Base-by-base conservation (phyloP, 2,888 invertebrate species). In the Lumbricus terrestris region DNA sequence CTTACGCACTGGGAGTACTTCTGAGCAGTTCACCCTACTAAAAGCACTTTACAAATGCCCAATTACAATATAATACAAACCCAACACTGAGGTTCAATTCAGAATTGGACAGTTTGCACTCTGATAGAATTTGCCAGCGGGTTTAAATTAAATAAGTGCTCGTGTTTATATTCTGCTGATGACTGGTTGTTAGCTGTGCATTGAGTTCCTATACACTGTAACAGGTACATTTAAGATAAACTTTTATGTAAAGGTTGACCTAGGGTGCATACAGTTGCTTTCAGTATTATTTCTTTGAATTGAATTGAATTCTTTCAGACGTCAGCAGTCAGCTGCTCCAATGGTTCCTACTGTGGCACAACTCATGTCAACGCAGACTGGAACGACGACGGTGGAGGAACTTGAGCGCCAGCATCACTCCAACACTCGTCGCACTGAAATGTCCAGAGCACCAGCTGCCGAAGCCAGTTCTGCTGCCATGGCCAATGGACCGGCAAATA, bases 341-440 rank as follows among this genome's bases (percentile, higher is more conserved):
- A 91, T 93, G 88, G 93, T 93, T 38, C 92, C 93, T 15, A 92
- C 97, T 29, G 95, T 97, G 69, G 97, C 97, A 93, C 96, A 97
- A 92, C 96, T 97, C 47, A 97, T 97, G 96, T 97, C 97, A 82
- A 97, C 97, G 94, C 97, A 97, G 0, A 97, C 97, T 29, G 88
- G 47, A n/a, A 40, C 82, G 16, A 97, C 97, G 94, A 96, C 96
- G 90, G 96, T 97, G 0, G 98, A 98, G 94, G 97, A 98, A 94
- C 97, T 98, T 94, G 98, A 98, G 94, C 97, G 92, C 35, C 91
- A 91, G 82, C 92, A 92, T 34, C 91, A 91, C 0, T 90, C 90
- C 13, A 89, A 90, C 42, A 88, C 40, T 16, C 69, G 15, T 34
- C 40, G n/a, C 38, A 18, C 47, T 29, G 40, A 83, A n/a, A 90